These are phyloP conservation scores for Erythrocebus patas DNA, from an alignment of 2,113 vertebrate species.

Conservation along the genomic window DNA sequence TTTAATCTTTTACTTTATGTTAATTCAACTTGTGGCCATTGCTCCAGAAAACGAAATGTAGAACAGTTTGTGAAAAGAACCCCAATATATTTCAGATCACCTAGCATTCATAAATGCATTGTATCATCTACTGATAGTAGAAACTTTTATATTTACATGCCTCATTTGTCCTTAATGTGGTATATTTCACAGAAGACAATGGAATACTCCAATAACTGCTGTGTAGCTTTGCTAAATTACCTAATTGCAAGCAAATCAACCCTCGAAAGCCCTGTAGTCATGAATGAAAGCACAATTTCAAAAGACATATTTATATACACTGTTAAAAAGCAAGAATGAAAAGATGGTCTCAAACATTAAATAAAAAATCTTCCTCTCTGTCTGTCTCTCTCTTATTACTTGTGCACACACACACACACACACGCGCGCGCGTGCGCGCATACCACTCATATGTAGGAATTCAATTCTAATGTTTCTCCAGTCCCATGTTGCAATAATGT, in stretches of 20 bases:
- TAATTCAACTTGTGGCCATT: neutral
- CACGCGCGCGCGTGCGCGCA: neutral
- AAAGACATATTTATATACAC: neutral
- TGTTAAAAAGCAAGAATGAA: neutral
- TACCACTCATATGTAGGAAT: neutral
- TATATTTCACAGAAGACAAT: slow-evolving; percentile 7
- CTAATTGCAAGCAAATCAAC: neutral
- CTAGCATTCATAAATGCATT: neutral
- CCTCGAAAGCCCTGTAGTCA: rapidly evolving
- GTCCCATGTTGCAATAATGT: neutral
- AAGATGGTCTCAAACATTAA: neutral
- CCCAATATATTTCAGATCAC: neutral
- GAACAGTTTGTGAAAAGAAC: neutral
- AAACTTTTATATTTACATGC: neutral
- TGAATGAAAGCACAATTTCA: neutral
- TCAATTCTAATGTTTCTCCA: neutral
- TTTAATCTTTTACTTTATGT: neutral
- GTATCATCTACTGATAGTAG: neutral
- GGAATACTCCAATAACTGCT: neutral
- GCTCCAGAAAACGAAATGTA: neutral
- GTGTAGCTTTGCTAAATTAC: neutral
- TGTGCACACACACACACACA: neutral
- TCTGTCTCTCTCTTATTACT: neutral
- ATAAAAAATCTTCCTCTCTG: neutral
- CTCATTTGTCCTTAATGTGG: neutral